phyloP scores from a whole-genome alignment of 1,140 invertebrate species.

The Zaprionus vittiger region DNA sequence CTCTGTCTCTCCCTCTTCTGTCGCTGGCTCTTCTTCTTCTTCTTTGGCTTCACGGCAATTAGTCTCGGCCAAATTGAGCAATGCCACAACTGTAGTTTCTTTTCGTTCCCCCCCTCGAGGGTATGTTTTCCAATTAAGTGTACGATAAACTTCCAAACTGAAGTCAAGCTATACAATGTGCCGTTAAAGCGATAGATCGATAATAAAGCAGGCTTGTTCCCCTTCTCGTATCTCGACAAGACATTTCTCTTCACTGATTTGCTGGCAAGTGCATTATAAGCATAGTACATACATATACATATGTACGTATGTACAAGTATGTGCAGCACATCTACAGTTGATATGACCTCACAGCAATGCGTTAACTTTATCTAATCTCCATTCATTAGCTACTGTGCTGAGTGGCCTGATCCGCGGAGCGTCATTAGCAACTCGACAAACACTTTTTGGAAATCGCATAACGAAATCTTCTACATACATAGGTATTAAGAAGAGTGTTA shows the following conservation, averaged over 20 bases:
- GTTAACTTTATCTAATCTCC: conserved; percentile 43
- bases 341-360: conserved; percentile 14
- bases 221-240: conserved; percentile 1
- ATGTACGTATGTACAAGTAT: not conserved
- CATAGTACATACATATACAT: not conserved
- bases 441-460: not conserved
- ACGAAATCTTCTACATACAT: too few relatives aligned
- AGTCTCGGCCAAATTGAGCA: conserved; percentile 34
- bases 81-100: conserved; percentile 24
- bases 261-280: conserved; percentile 31
- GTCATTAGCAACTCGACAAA: conserved; percentile 8
- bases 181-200: conserved; percentile 29
- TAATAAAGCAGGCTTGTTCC: conserved; percentile 2
- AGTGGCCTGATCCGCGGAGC: not conserved
- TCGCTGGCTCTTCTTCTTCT: not conserved
- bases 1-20: not conserved
- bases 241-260: not conserved
- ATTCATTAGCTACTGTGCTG: conserved; percentile 8
- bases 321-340: not conserved
- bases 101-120: not conserved
- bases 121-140: conserved; percentile 43
- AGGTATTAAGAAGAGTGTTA: too few relatives aligned
- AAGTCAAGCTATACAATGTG: not conserved
- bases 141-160: conserved; percentile 1
- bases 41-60: conserved; percentile 42